phyloP scores from a whole-genome alignment of 2,888 invertebrate genomes.

The Meteorus cinctellus region DNA sequence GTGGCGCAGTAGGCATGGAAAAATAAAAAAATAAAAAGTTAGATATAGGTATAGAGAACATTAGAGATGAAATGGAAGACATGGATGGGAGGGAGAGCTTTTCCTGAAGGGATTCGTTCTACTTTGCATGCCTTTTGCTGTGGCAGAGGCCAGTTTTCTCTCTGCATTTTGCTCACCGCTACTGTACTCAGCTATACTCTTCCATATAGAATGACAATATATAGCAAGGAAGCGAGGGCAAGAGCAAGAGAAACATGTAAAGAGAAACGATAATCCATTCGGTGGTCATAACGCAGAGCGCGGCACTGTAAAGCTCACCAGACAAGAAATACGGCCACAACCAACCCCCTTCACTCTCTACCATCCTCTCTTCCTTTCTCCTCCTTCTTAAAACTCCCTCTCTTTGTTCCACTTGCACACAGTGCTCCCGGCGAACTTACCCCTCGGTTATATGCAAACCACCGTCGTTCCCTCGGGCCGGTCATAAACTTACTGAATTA shows the following conservation, averaged over 20 bases:
- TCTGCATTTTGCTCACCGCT: conserved; percentile 15
- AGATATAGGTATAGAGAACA: neutral
- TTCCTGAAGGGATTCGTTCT: conserved; percentile 34
- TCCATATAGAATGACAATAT: no score
- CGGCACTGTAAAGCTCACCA: conserved; percentile 71
- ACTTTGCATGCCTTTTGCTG: conserved; percentile 42
- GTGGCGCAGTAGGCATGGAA: neutral
- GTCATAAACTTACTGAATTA: conserved; percentile 73
- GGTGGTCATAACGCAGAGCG: conserved; percentile 70
- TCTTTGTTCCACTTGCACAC: conserved; percentile 52
- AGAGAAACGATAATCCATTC: conserved; percentile 71
- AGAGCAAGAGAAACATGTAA: conserved; percentile 48
- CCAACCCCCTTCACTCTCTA: conserved; percentile 53
- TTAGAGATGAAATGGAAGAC: conserved; percentile 30
- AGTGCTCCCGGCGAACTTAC: conserved; percentile 66
- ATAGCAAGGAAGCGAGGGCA: conserved; percentile 33
- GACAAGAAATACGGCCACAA: conserved; percentile 72
- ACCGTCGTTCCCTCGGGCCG: conserved; percentile 69
- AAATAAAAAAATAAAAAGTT: conserved; percentile 13
- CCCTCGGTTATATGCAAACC: conserved; percentile 72
- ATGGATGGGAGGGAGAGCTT: conserved; percentile 25
- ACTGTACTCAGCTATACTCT: neutral
- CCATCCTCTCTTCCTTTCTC: conserved; percentile 44
- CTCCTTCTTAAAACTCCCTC: conserved; percentile 41
- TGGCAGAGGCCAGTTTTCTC: neutral